phyloP scores from a whole-genome alignment of 35 echinoderm and acorn worm genomes.

The Holothuria glaberrima region DNA sequence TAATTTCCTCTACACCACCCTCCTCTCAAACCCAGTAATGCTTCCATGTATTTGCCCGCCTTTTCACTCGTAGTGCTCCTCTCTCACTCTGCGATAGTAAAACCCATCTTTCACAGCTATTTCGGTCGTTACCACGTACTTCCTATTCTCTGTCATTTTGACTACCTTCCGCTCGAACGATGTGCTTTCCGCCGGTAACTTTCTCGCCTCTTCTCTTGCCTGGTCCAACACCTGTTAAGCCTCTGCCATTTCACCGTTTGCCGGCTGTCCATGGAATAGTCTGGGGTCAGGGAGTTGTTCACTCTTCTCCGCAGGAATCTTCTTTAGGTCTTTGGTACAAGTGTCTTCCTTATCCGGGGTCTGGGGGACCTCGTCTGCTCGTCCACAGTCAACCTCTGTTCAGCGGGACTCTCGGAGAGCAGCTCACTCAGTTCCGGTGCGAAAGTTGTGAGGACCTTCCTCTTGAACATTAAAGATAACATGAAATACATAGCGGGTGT shows the following conservation, averaged over 20 bases:
- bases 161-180: too few species aligned
- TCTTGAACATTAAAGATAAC: too few species aligned
- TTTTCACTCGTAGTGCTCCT: constrained; percentile 1
- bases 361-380: not conserved
- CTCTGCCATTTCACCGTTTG: too few species aligned
- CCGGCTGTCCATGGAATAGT: not conserved
- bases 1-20: not conserved
- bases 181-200: too few species aligned
- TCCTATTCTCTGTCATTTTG: too few species aligned
- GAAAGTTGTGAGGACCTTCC: not conserved
- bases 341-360: not conserved
- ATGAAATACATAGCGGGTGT: too few species aligned
- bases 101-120: not conserved
- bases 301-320: not conserved
- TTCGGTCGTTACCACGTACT: not conserved
- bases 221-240: too few species aligned
- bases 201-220: too few species aligned
- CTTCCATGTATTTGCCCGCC: not conserved
- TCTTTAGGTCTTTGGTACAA: not conserved
- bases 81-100: not conserved
- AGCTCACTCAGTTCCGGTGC: not conserved
- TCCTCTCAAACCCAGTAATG: not conserved
- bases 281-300: not conserved
- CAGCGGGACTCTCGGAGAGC: not conserved
- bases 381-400: not conserved